Evolutionary conservation across 2,888 invertebrate genomes (phyloP).

Genomic region (Philereme vetulata): DNA sequence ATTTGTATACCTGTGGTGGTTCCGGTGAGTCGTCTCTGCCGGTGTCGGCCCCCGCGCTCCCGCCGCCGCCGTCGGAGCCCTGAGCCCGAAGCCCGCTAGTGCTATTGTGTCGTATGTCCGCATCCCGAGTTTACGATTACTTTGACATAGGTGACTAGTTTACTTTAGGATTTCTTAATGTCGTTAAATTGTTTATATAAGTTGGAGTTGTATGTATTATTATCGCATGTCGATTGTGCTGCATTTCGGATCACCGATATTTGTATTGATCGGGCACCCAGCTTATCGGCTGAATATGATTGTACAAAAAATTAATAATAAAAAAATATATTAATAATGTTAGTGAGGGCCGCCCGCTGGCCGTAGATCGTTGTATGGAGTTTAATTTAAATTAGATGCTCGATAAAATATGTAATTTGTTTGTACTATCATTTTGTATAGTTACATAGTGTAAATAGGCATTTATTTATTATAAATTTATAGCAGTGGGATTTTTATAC

Average conservation of each 20-base stretch:
- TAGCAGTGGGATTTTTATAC: slow-evolving; percentile 81
- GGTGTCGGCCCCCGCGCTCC: slow-evolving; percentile 32
- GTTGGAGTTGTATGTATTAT: slow-evolving; percentile 80
- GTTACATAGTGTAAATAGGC: slow-evolving; percentile 84
- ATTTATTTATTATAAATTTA: slow-evolving; percentile 84
- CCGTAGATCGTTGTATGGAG: slow-evolving; percentile 74
- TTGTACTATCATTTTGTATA: slow-evolving; percentile 83
- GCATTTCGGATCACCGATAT: slow-evolving; percentile 72
- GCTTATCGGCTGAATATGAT: slow-evolving; percentile 76
- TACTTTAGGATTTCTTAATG: slow-evolving; percentile 79
- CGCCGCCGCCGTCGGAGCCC: slow-evolving; percentile 46
- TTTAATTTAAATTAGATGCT: slow-evolving; percentile 79
- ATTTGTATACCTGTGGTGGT: slow-evolving; percentile 73
- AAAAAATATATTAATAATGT: slow-evolving; percentile 66
- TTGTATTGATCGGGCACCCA: slow-evolving; percentile 74
- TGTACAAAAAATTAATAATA: slow-evolving; percentile 77
- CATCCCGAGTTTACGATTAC: slow-evolving; percentile 62
- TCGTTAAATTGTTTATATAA: slow-evolving; percentile 82
- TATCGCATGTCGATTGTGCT: slow-evolving; percentile 75
- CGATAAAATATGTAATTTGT: slow-evolving; percentile 78
- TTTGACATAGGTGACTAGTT: slow-evolving; percentile 74
- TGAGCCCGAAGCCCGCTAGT: slow-evolving; percentile 29
- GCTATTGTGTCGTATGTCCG: slow-evolving; percentile 43
- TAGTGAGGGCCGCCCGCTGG: slow-evolving; percentile 60
- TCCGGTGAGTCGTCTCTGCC: slow-evolving; percentile 51